Percentiles rank a stretch among this genome's conserved stretches.
These are phyloP conservation scores for Notolabrus celidotus DNA, from an alignment of 2,797 vertebrate species.

Conservation along the genomic window DNA sequence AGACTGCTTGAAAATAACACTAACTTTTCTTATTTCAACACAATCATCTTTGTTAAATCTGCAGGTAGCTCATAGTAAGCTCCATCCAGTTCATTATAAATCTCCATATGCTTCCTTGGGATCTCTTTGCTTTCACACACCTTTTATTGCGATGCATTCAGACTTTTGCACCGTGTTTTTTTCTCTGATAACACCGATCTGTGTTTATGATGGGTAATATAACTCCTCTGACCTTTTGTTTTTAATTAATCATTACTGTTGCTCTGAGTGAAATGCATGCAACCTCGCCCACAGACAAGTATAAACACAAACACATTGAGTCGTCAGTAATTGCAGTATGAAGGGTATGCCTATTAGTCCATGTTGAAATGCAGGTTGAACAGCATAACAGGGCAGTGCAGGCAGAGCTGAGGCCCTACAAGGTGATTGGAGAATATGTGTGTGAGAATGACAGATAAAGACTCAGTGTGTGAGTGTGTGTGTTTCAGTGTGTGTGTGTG, in stretches of 20 bases:
- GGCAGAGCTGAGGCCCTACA: not conserved
- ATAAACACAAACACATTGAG: slow-evolving; percentile 1
- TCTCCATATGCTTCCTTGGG: too few relatives aligned
- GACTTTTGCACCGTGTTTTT: too few relatives aligned
- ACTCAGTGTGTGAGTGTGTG: not conserved
- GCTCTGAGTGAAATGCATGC: not conserved
- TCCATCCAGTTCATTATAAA: too few relatives aligned
- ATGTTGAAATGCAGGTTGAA: slow-evolving; percentile 68
- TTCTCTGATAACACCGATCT: too few relatives aligned
- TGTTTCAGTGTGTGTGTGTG: not conserved
- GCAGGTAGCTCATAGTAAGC: too few relatives aligned
- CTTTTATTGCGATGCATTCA: too few relatives aligned
- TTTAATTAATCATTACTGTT: not conserved
- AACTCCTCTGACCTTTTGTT: not conserved
- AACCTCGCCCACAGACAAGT: slow-evolving; percentile 10
- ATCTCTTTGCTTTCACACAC: too few relatives aligned
- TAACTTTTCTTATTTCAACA: too few relatives aligned
- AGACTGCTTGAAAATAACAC: too few relatives aligned
- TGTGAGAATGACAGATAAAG: slow-evolving; percentile 36
- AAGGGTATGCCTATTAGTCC: slow-evolving; percentile 28
- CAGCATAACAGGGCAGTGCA: slow-evolving; percentile 41
- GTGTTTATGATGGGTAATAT: too few relatives aligned
- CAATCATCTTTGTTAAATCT: too few relatives aligned
- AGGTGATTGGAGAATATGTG: slow-evolving; percentile 8
- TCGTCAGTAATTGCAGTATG: not conserved